These are phyloP conservation scores for Eupithecia dodoneata DNA, from an alignment of 2,888 invertebrate species.

Conservation along the genomic window DNA sequence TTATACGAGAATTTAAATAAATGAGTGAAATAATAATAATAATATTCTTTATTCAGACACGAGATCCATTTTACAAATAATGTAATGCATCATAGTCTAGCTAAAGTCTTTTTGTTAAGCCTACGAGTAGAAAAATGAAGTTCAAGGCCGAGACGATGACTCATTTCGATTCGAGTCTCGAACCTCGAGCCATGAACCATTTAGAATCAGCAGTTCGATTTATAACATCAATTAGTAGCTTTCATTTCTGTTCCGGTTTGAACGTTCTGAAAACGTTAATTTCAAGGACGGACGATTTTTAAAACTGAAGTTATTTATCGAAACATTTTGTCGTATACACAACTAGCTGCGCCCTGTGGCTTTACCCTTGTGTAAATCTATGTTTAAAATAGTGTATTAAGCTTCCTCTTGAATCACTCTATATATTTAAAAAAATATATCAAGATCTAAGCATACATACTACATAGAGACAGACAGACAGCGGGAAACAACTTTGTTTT, in stretches of 20 bases:
- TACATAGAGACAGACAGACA: too few relatives aligned
- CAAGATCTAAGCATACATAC: too few relatives aligned
- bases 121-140: not conserved
- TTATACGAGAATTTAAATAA: too few relatives aligned
- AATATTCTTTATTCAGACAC: too few relatives aligned
- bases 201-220: conserved; percentile 24
- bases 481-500: too few relatives aligned
- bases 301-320: not conserved
- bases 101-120: not conserved
- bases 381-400: too few relatives aligned
- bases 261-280: conserved; percentile 13
- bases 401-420: too few relatives aligned
- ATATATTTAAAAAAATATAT: too few relatives aligned
- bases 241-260: conserved; percentile 25
- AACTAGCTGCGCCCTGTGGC: not conserved
- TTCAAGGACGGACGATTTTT: conserved; percentile 24
- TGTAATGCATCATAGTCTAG: not conserved
- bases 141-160: not conserved
- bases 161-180: conserved; percentile 8
- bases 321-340: not conserved
- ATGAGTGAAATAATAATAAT: too few relatives aligned
- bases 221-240: conserved; percentile 29
- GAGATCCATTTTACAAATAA: too few relatives aligned
- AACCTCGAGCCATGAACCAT: conserved; percentile 1
- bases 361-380: too few relatives aligned